Conservation (phyloP, 2,888 invertebrate genomes). For the Agrilus cyanescens region DNA sequence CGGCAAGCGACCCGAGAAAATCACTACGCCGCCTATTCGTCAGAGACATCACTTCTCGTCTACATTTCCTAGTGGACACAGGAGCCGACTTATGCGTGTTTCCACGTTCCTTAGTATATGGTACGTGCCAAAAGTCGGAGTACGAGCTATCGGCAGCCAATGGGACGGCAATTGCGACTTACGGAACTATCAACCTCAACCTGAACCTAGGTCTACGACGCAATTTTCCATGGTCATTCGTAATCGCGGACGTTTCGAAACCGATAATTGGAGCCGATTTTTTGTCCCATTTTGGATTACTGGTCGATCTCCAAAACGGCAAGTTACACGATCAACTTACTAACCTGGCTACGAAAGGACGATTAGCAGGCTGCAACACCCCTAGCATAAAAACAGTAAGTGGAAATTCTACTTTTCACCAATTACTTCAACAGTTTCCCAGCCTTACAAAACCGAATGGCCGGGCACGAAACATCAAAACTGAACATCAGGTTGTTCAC, state of each 20-base stretch:
- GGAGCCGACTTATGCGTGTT: constrained; percentile 16
- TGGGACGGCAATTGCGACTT: constrained; percentile 22
- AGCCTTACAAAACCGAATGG: too few species aligned
- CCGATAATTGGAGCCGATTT: constrained; percentile 28
- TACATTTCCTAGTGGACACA: constrained; percentile 14
- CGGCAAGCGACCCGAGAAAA: constrained; percentile 16
- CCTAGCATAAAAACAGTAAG: too few species aligned
- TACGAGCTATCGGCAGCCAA: constrained; percentile 25
- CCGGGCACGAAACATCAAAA: too few species aligned
- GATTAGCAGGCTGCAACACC: background rate
- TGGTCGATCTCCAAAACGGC: constrained; percentile 21
- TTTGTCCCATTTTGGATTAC: constrained; percentile 20
- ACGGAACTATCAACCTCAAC: constrained; percentile 17
- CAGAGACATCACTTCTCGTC: constrained; percentile 15
- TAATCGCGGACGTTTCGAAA: constrained; percentile 23
- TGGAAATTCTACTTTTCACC: too few species aligned
- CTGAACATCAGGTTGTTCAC: too few species aligned
- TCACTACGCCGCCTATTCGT: too few species aligned
- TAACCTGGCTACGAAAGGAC: background rate
- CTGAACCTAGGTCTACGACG: constrained; percentile 23
- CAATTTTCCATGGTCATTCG: constrained; percentile 23
- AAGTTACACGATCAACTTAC: constrained; percentile 14
- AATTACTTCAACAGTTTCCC: too few species aligned
- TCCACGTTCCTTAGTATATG: constrained; percentile 13
- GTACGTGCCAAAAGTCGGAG: constrained; percentile 11